Conservation (phyloP, 2,113 vertebrate genomes). For the Dipodomys merriami region DNA sequence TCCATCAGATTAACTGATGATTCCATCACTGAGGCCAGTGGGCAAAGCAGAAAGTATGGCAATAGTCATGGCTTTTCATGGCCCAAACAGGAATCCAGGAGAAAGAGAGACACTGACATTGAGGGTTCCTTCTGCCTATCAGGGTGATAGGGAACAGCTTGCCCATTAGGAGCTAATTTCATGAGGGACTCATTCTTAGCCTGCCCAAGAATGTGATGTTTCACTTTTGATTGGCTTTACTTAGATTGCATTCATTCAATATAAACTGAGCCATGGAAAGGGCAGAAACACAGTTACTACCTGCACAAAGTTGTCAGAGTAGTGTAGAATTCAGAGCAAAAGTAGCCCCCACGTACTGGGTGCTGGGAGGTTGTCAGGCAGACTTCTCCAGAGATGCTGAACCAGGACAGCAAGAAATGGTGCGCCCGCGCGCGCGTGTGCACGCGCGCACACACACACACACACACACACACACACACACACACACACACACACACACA, state of each 20-base stretch:
- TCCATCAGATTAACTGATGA: too few species aligned
- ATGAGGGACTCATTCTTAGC: neutral
- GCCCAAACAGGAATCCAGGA: neutral
- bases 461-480: too few species aligned
- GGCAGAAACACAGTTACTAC: neutral
- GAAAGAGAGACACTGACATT: fast-evolving
- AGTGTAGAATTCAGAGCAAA: neutral
- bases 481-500: too few species aligned
- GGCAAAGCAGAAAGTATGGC: neutral
- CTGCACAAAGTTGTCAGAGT: neutral
- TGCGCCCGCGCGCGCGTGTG: too few species aligned
- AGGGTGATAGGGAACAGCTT: neutral
- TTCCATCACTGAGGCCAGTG: neutral
- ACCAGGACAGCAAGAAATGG: too few species aligned
- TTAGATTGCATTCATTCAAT: neutral
- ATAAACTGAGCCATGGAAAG: neutral
- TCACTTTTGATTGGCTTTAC: neutral
- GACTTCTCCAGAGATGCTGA: neutral
- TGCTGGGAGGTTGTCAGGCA: neutral
- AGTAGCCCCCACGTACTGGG: fast-evolving
- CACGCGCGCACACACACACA: too few species aligned
- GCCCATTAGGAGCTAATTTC: neutral
- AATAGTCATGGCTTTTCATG: fast-evolving
- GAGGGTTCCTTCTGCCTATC: neutral
- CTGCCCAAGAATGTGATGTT: neutral